Base-by-base conservation (phyloP, 1,140 invertebrate genomes). In the Trichonephila clavipes region DNA sequence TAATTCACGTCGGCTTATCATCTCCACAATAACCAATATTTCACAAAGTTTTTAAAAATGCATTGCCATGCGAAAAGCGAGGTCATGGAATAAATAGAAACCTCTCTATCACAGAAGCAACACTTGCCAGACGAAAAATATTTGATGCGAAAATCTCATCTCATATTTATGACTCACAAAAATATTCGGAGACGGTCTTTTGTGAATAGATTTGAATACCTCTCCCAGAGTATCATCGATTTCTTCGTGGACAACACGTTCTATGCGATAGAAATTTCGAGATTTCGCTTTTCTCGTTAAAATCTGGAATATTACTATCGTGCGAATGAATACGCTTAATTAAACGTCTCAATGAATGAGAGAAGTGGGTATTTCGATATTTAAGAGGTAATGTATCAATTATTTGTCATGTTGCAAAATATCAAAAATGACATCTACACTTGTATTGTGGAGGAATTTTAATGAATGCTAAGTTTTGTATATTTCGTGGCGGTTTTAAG, bases 61-160 rank as follows among this genome's bases (percentile, higher is more conserved):
- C 51, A 51, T 51, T 1, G 10, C 51, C 51, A 10, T 51, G 51
- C 51, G 34, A 51, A 51, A 51, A 10, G 51, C 51, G 51, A 51
- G n/a, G 24, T 69, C n/a, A 24, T 14, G 2, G 51, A 51, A 51
- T 51, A 51, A 51, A 51, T 69, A 21, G 24, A 69, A 69, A 69
- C 21, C 24, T 69, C n/a, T 24, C 66, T 69, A 69, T 24, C 66
- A 69, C 66, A 24, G 24, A 69, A n/a, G 21, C 66, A 69, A 69
- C 24, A 24, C n/a, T 8, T 24, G 24, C 24, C 51, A n/a, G n/a
- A 24, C 66, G 64, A 24, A 69, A 40, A 69, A 69, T 69, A 69
- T 69, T 69, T 24, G 66, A 69, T 69, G 66, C 66, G 66, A n/a
- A 24, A 69, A 69, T 28, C 66, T 69, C 66, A 69, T 69, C 66